Evolutionary conservation across 1,140 invertebrate species (phyloP).

Genomic region (Brachionus calyciflorus): DNA sequence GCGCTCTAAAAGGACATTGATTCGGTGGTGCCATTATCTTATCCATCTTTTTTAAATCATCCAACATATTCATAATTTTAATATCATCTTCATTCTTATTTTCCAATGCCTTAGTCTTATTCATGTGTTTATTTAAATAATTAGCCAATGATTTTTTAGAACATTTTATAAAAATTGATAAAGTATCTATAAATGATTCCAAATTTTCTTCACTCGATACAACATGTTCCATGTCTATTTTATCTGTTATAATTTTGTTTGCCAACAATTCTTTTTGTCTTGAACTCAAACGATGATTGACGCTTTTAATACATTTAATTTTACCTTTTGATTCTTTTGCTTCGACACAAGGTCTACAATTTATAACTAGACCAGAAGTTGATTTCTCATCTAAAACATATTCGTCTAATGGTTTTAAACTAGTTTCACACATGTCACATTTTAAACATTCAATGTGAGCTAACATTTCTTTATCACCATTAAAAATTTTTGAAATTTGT

Average conservation of each 20-base stretch:
- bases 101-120: neutral
- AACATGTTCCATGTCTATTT: neutral
- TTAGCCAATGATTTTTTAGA: slow-evolving; percentile 29
- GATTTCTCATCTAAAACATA: neutral
- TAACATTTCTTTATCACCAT: neutral
- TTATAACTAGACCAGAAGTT: neutral
- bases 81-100: neutral
- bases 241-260: neutral
- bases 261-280: slow-evolving; percentile 44
- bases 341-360: neutral
- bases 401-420: neutral
- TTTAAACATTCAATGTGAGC: slow-evolving; percentile 2
- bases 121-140: slow-evolving; percentile 27
- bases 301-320: neutral
- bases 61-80: neutral
- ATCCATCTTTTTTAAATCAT: slow-evolving; percentile 25
- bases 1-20: slow-evolving; percentile 4
- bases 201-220: neutral
- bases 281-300: slow-evolving; percentile 14
- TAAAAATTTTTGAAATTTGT: neutral
- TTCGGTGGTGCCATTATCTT: slow-evolving; percentile 27
- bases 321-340: neutral
- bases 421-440: neutral
- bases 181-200: neutral
- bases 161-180: slow-evolving; percentile 11